Conservation (phyloP, 2,888 invertebrate genomes). For the Lacanobia wlatinum region DNA sequence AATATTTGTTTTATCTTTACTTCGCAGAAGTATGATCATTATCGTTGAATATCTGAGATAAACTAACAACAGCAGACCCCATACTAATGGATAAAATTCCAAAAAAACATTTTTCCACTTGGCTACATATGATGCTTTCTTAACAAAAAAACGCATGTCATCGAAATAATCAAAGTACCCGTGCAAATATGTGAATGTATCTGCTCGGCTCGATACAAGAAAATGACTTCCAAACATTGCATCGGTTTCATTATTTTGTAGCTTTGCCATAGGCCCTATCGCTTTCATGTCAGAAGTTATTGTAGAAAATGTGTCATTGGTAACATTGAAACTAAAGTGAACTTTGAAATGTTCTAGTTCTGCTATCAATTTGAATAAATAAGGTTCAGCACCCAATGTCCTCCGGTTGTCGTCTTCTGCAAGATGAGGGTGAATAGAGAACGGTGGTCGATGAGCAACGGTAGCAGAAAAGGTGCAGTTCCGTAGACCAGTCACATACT, state of each 20-base stretch:
- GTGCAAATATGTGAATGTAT: slow-evolving; percentile 46
- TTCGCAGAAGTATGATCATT: background rate
- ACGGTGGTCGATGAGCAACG: slow-evolving; percentile 56
- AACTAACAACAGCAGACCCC: background rate
- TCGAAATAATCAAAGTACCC: slow-evolving; percentile 57
- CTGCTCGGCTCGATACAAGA: slow-evolving; percentile 17
- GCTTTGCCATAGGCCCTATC: slow-evolving; percentile 29
- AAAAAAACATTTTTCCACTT: slow-evolving; percentile 12
- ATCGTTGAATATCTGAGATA: slow-evolving; percentile 1
- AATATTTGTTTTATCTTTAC: background rate
- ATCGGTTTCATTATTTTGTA: slow-evolving; percentile 53
- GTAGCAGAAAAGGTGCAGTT: slow-evolving; percentile 75
- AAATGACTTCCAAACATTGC: slow-evolving; percentile 44
- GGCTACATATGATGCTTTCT: slow-evolving; percentile 18
- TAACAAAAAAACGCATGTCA: slow-evolving; percentile 46
- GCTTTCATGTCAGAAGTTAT: slow-evolving; percentile 39
- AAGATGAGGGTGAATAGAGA: slow-evolving; percentile 42
- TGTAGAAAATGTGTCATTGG: background rate
- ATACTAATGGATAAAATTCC: slow-evolving; percentile 4
- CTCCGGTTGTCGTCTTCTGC: background rate
- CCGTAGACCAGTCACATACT: slow-evolving; percentile 70
- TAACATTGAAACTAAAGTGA: slow-evolving; percentile 36
- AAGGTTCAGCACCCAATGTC: slow-evolving; percentile 52
- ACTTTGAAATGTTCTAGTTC: slow-evolving; percentile 57
- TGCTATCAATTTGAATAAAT: slow-evolving; percentile 51